Conservation (phyloP, 2,888 invertebrate species). For the Sinopyrophorus schimmeli region DNA sequence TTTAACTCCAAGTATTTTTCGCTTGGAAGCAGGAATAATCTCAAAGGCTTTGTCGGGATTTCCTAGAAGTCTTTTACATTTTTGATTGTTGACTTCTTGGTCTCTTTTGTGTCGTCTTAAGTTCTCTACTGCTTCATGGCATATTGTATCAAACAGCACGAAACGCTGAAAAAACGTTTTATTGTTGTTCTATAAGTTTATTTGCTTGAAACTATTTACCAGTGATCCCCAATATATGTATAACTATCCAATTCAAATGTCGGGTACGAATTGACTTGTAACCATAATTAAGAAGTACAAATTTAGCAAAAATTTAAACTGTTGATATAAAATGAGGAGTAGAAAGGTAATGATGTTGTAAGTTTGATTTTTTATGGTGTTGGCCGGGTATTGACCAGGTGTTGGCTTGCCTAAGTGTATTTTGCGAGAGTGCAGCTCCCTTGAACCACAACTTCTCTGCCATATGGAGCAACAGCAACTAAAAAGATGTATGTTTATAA, state of each 20-base stretch:
- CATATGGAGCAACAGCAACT: slow-evolving; percentile 80
- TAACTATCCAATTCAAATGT: slow-evolving; percentile 93
- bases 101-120: slow-evolving; percentile 89
- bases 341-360: slow-evolving; percentile 92
- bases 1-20: slow-evolving; percentile 54
- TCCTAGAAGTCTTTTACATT: slow-evolving; percentile 79
- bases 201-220: slow-evolving; percentile 56
- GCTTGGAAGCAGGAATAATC: slow-evolving; percentile 81
- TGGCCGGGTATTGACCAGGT: slow-evolving; percentile 86
- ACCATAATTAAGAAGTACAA: slow-evolving; percentile 98
- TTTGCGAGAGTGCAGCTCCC: slow-evolving; percentile 75
- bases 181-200: too few relatives aligned
- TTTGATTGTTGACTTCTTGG: slow-evolving; percentile 94
- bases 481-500: too few relatives aligned
- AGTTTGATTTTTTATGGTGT: slow-evolving; percentile 97
- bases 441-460: slow-evolving; percentile 71
- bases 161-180: slow-evolving; percentile 74
- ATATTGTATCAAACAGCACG: slow-evolving; percentile 93
- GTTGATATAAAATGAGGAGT: slow-evolving; percentile 93
- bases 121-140: slow-evolving; percentile 96
- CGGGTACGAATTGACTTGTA: slow-evolving; percentile 95
- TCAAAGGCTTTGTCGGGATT: slow-evolving; percentile 62
- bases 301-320: slow-evolving; percentile 98
- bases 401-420: slow-evolving; percentile 77
- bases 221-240: slow-evolving; percentile 99